Conservation (phyloP, 2,888 invertebrate species). For the Eupithecia abbreviata region DNA sequence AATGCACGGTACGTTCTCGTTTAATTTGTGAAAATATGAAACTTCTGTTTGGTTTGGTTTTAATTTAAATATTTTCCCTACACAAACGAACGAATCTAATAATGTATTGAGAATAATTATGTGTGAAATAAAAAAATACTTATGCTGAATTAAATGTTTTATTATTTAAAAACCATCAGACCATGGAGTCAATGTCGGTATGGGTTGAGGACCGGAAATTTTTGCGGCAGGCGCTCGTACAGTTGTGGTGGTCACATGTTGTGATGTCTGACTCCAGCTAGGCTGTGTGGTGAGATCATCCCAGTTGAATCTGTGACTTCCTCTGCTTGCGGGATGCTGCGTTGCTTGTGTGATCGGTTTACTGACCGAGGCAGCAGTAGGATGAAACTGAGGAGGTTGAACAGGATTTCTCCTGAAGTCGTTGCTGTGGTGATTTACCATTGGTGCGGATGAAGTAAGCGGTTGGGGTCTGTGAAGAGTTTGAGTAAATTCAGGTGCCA, state of each 20-base stretch:
- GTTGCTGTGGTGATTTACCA: neutral
- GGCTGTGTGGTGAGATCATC: slow-evolving; percentile 41
- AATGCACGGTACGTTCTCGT: slow-evolving; percentile 24
- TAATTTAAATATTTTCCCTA: neutral
- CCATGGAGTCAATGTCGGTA: slow-evolving; percentile 64
- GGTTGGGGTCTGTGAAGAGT: slow-evolving; percentile 9
- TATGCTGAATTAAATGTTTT: neutral
- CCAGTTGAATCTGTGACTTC: slow-evolving; percentile 55
- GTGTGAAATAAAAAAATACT: neutral
- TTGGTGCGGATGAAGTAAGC: slow-evolving; percentile 2
- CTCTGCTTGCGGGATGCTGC: slow-evolving; percentile 43
- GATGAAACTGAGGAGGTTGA: neutral
- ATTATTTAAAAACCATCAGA: slow-evolving; percentile 59
- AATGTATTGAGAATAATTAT: neutral
- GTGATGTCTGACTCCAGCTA: slow-evolving; percentile 20
- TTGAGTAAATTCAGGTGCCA: slow-evolving; percentile 14
- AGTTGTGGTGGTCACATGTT: slow-evolving; percentile 21
- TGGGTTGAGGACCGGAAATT: slow-evolving; percentile 46
- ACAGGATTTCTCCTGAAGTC: slow-evolving; percentile 9
- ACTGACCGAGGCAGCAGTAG: slow-evolving; percentile 4
- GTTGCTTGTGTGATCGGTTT: neutral
- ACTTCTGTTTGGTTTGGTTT: neutral
- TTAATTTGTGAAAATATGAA: neutral
- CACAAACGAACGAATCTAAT: neutral
- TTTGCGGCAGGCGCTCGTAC: slow-evolving; percentile 9